Base-by-base conservation (phyloP, 2,888 invertebrate genomes). In the Stenoptilia bipunctidactyla region DNA sequence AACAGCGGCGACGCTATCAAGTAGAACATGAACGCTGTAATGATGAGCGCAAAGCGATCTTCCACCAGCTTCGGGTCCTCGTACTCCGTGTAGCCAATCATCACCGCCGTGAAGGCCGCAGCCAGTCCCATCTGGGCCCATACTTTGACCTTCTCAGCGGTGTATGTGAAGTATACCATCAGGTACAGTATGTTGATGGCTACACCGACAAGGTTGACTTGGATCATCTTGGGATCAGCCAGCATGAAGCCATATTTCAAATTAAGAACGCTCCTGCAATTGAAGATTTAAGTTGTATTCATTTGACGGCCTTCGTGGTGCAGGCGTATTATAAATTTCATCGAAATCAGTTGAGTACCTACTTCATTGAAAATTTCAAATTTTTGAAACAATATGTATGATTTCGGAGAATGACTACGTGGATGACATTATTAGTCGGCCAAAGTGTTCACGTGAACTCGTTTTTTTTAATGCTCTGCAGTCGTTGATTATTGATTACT, bases 171-270 rank as follows among this genome's bases (percentile, higher is more conserved):
- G 71, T 88, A 96, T 40, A 91, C 71, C 45, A 84, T 47, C 43
- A 89, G 66, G 62, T 94, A 96, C 2, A 87, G 44, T 1, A 87
- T 59, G 64, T 92, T 94, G 38, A 93, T 73, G 0, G 86, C 69
- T 44, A 92, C 75, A 45, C 93, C 94, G 55, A 90, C 87, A 38
- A 91, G 59, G 68, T 95, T 96, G 13, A 94, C 92, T 56, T 86
- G 86, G 37, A 92, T 89, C 90, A 94, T 93, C 0, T 88, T 89
- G 48, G 85, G 71, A 60, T 96, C 95, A 36, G 87, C 79, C 44
- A 94, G 79, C 35, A 95, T 84, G 48, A 87, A 72, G 13, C 92
- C 93, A 70, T 91, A 92, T 58, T 91, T 90, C 45, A 95, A 77
- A 85, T 92, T 92, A 42, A 94, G 79, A 34, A 89, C 64, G 40